A percentile compares a stretch with the other conserved stretches of the same genome.
These are phyloP conservation scores for Cuniculus paca DNA, from an alignment of 2,797 vertebrate genomes.

Conservation along the genomic window DNA sequence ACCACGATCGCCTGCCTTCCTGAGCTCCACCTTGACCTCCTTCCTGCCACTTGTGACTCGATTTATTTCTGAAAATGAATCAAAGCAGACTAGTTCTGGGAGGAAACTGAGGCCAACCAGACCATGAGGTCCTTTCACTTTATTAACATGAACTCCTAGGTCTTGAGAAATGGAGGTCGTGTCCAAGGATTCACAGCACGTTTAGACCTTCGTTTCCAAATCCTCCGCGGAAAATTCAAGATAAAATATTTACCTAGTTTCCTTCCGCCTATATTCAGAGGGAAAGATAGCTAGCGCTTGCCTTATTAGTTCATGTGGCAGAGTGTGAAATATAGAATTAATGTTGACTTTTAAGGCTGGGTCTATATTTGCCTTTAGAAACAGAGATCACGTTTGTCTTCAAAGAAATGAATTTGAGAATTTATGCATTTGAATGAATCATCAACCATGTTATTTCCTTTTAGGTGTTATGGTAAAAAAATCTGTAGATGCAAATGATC, in stretches of 20 bases:
- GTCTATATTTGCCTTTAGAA: constrained; percentile 46
- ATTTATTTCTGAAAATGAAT: constrained; percentile 60
- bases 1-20: not conserved
- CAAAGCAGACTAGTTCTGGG: not conserved
- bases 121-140: not conserved
- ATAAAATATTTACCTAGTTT: not conserved
- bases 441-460: not conserved
- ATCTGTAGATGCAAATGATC: not conserved
- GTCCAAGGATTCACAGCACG: not conserved
- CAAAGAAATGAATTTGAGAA: constrained; percentile 20
- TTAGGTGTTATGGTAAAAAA: not conserved
- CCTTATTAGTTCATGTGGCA: constrained; percentile 35
- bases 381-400: constrained; percentile 48
- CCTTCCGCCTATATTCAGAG: not conserved
- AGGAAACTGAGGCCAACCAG: not conserved
- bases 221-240: not conserved
- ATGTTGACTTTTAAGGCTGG: constrained; percentile 35
- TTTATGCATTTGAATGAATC: constrained; percentile 10
- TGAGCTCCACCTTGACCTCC: not conserved
- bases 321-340: not conserved
- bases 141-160: not conserved
- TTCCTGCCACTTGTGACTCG: not conserved
- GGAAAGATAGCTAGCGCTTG: not conserved
- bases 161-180: not conserved
- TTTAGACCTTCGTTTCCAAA: not conserved